Evolutionary conservation across 2,113 vertebrate genomes (phyloP), one percentile per base, ranked within the genome.

Genomic region (Anolis sagrei): DNA sequence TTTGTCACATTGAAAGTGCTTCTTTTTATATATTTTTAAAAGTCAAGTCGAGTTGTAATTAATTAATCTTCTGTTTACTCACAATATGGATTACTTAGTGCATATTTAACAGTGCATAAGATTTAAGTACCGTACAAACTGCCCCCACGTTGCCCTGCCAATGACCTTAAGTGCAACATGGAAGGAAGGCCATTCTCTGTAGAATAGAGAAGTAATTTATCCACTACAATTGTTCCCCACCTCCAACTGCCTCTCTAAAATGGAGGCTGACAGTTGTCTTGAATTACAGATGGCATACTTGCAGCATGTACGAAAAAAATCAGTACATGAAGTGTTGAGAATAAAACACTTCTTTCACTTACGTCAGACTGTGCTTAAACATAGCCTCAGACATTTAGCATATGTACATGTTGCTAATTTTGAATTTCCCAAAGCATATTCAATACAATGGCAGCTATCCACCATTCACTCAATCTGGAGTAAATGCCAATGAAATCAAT

Each of bases 191-290:
- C 92, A 95, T 92, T 88, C 90, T 87, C 89, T 88, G 87, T 49
- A 93, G 94, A 93, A 92, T 81, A 79, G 86, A 86, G 89, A 91
- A 92, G 89, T 92, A 88, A 93, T 95, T 95, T 93, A 94, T 94
- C 95, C 89, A 78, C 89, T 69, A 73, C 6, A 83, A 91, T 88
- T 79, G 81, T 89, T 92, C 91, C 78, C 89, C 54, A 16, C 11
- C 83, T 83, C 92, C 25, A 49, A 89, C 83, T 87, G 69, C 83
- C 76, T 92, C 92, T 91, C 93, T 90, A 92, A 94, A 93, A 94
- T 93, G 91, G 92, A 92, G 78, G 89, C 92, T 92, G 94, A 94
- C 94, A 93, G 87, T 86, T 62, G 90, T 62, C 76, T 93, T 93
- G 91, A 87, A 78, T 95, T 95, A 93, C 86, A 89, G 92, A 93